These are phyloP conservation scores for Ginglymostoma cirratum DNA, from an alignment of 2,113 vertebrate species.

Conservation along the genomic window DNA sequence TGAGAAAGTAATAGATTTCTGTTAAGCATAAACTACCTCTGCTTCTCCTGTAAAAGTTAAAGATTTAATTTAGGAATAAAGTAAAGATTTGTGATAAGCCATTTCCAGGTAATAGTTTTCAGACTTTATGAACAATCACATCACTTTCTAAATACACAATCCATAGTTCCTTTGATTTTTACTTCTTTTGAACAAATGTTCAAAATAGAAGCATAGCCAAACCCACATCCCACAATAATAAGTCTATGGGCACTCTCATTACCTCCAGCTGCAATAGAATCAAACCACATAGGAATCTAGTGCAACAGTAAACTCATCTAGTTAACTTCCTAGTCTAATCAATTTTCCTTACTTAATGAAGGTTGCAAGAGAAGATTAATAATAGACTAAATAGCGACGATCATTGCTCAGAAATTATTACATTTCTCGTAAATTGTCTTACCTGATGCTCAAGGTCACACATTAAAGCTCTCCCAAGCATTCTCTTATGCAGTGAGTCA, in stretches of 20 bases:
- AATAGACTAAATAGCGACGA: neutral
- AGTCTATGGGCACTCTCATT: neutral
- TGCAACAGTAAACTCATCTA: neutral
- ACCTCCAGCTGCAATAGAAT: neutral
- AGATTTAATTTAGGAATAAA: neutral
- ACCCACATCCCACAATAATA: conserved; percentile 13
- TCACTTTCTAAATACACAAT: neutral
- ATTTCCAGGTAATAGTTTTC: conserved; percentile 5
- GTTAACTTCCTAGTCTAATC: neutral
- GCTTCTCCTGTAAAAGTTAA: neutral
- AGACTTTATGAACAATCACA: neutral
- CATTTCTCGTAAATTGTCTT: neutral
- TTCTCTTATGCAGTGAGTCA: neutral
- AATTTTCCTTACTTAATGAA: neutral
- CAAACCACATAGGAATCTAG: conserved; percentile 8
- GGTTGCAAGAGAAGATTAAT: neutral
- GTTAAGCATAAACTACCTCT: neutral
- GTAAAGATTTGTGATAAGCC: neutral
- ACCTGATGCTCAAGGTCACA: neutral
- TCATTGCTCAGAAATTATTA: neutral
- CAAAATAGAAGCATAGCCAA: conserved; percentile 22
- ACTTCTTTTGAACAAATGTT: conserved; percentile 14
- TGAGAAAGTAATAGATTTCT: neutral
- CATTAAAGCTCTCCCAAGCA: neutral
- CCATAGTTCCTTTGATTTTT: conserved; percentile 4